These are phyloP conservation scores for Scytalopus superciliaris DNA, from an alignment of 2,113 vertebrate genomes.

Conservation along the genomic window DNA sequence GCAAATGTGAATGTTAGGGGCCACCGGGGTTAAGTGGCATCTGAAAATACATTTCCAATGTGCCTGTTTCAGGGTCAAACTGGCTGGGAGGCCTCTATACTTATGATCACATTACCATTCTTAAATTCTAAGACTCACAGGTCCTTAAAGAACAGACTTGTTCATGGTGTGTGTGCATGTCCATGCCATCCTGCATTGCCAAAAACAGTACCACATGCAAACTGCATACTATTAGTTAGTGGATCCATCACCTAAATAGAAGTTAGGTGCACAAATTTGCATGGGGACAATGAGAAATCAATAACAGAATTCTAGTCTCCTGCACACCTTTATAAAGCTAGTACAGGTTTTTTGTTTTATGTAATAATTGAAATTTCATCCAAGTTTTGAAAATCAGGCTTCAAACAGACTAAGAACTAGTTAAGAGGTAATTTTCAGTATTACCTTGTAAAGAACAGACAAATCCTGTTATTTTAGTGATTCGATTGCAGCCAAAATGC, in stretches of 20 bases:
- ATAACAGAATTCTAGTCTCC: background rate
- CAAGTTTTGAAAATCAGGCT: background rate
- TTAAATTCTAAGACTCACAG: background rate
- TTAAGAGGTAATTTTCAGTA: background rate
- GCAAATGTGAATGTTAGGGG: background rate
- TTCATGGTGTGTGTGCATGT: background rate
- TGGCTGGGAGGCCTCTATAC: background rate
- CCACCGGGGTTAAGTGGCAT: background rate
- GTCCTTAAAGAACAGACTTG: background rate
- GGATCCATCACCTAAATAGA: background rate
- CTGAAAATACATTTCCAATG: background rate
- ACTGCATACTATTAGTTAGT: background rate
- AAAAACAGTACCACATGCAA: background rate
- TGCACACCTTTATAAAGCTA: background rate
- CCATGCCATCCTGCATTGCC: background rate
- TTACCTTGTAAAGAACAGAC: background rate
- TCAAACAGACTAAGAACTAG: background rate
- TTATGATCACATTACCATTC: background rate
- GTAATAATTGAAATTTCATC: background rate
- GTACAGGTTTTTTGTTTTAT: background rate
- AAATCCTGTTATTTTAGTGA: background rate
- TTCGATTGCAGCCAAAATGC: background rate
- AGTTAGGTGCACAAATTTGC: background rate
- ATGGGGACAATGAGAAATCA: background rate
- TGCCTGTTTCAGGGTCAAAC: background rate